Evolutionary conservation across 53 echinoderm and acorn worm genomes (phyloP).

Genomic region (Glandiceps talaboti): DNA sequence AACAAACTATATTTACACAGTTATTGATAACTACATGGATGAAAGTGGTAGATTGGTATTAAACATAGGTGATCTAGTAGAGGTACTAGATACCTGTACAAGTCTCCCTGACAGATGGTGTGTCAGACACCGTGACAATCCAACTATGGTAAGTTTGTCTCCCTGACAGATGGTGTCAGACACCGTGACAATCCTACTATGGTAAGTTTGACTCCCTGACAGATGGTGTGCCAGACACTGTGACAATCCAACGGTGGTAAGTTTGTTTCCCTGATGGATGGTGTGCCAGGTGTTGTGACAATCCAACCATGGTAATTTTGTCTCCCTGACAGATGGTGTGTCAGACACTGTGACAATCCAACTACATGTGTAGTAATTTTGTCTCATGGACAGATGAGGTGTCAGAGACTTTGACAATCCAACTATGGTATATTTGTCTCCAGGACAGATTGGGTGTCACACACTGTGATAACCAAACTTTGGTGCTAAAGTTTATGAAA

Average conservation of each 20-base stretch:
- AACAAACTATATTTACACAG: neutral
- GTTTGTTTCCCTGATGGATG: slow-evolving; percentile 19
- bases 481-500: no score
- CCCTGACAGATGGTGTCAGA: no score
- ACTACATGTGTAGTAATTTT: no score
- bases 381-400: no score
- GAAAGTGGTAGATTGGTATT: slow-evolving; percentile 14
- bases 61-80: slow-evolving; percentile 28
- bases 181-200: no score
- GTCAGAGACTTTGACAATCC: no score
- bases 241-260: no score
- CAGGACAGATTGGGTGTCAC: slow-evolving; percentile 30
- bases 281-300: slow-evolving; percentile 19
- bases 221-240: no score
- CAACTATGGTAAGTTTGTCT: slow-evolving; percentile 25
- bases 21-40: neutral
- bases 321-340: no score
- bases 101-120: slow-evolving; percentile 25
- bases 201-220: no score
- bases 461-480: slow-evolving; percentile 14
- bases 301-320: slow-evolving; percentile 23
- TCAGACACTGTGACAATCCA: no score
- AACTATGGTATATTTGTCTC: no score
- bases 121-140: slow-evolving; percentile 21
- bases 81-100: slow-evolving; percentile 22